Base-by-base conservation (phyloP, 2,797 vertebrate genomes). In the Esox lucius region DNA sequence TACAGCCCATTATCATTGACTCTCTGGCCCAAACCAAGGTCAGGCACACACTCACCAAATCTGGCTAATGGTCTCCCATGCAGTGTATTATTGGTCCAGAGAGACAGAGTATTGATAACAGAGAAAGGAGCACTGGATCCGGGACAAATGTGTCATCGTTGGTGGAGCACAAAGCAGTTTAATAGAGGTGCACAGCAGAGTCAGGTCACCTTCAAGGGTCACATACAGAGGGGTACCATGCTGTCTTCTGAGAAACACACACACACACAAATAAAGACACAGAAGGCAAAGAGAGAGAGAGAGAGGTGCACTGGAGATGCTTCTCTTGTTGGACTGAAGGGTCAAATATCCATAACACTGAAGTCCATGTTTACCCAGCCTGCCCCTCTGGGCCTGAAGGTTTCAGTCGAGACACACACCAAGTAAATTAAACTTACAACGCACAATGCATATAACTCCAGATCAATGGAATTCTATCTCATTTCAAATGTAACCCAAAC, bases 171-270 rank as follows among this genome's bases (percentile, higher is more conserved):
- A 15, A 19, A 17, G 19, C 35, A 62, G 15, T 49, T 31, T 26
- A 49, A 53, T 15, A 51, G 49, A 28, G 7, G 31, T 22, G 70
- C 31, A 42, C 53, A 59, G 56, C 24, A 17, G 35, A 13, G 33
- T 70, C 0, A 11, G 76, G 81, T 90, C 86, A 89, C 88, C 91
- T 92, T 89, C 75, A 86, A 22, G 56, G 62, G 72, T 81, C 80
- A 39, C n/a, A 39, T n/a, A 26, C 24, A 24, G 22, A 15, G 59
- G 17, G 17, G 16, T 19, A 53, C 59, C 24, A 62, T 15, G 11
- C 33, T 8, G 5, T 66, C 31, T 66, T 26, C 64, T 66, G 64
- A 66, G 64, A 16, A 24, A 65, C 28, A 16, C 17, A 64, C n/a
- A 64, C 12, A 31, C n/a, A n/a, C n/a, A n/a, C n/a, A n/a, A n/a